Evolutionary conservation across 2,797 vertebrate species (phyloP), one percentile per base, ranked within the genome.

Genomic region (Premnoplex brunnescens): DNA sequence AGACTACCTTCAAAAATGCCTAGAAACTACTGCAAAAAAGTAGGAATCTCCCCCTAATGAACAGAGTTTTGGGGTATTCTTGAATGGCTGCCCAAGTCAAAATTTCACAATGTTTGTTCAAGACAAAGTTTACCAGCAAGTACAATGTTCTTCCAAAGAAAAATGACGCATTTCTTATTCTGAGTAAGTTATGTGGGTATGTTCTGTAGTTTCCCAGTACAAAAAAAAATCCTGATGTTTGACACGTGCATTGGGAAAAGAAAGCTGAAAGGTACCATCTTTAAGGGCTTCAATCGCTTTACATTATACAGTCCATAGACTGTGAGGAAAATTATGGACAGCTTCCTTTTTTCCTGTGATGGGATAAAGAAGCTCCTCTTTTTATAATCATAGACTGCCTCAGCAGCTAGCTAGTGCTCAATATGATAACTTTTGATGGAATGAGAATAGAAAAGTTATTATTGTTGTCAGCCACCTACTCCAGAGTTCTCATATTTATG

Each of bases 101-200:
- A 93, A 74, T 92, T 93, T 89, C 79, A 79, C 83, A 73, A 69
- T 69, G 32, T 86, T 91, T 94, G 89, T 11, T 88, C 82, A 78
- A 52, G 79, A 66, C 55, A 56, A 91, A 54, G 9, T 72, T 81
- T 88, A 73, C 55, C 87, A 95, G 55, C 12, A 81, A 69, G 26
- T n/a, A 86, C 17, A 79, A 62, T 12, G 68, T 84, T 78, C 66
- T 75, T 86, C 60, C 66, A 72, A 48, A 89, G 72, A 83, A 88
- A 92, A 88, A 49, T 56, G n/a, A 73, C 14, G 2, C 10, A 34
- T 48, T 94, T 68, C 69, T 74, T 79, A 36, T 68, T 91, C 68
- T 34, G 63, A 90, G 18, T 24, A 88, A 78, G 17, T 58, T 52
- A 72, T 0, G 0, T 37, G 56, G 32, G 22, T 72, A 81, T 20